Evolutionary conservation across 2,113 vertebrate species (phyloP).

Genomic region (Pungitius pungitius): DNA sequence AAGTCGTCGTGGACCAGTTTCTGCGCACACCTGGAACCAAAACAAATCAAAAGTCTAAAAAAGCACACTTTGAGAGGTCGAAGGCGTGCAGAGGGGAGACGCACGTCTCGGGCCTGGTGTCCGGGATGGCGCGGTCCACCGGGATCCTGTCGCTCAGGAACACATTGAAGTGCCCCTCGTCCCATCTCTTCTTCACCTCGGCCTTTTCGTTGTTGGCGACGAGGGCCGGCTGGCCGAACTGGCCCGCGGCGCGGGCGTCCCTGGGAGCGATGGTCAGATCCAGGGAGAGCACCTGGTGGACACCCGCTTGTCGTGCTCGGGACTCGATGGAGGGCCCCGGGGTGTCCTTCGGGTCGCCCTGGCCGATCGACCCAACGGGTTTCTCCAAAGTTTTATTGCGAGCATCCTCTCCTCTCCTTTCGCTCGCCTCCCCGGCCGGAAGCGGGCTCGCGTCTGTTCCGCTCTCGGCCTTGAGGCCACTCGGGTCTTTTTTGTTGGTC

Average conservation of each 20-base stretch:
- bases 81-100: conserved; percentile 37
- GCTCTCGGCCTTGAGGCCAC: not conserved
- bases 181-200: conserved; percentile 87
- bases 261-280: conserved; percentile 86
- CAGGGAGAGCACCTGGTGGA: conserved; percentile 84
- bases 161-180: conserved; percentile 95
- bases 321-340: conserved; percentile 5
- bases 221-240: conserved; percentile 85
- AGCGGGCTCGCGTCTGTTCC: not conserved
- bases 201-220: conserved; percentile 81
- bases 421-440: not conserved
- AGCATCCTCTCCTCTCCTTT: conserved; percentile 7
- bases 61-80: fast-evolving
- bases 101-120: conserved; percentile 93
- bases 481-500: not conserved
- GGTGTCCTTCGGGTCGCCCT: conserved; percentile 16
- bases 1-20: conserved; percentile 86
- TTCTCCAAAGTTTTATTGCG: not conserved
- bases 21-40: conserved; percentile 82
- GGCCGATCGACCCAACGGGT: not conserved
- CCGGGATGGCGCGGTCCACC: conserved; percentile 88
- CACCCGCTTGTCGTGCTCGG: conserved; percentile 20
- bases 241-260: conserved; percentile 85
- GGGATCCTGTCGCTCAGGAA: conserved; percentile 95
- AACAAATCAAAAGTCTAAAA: no score